These are phyloP conservation scores for Eucriotettix oculatus DNA, from an alignment of 2,888 invertebrate species.

Conservation along the genomic window DNA sequence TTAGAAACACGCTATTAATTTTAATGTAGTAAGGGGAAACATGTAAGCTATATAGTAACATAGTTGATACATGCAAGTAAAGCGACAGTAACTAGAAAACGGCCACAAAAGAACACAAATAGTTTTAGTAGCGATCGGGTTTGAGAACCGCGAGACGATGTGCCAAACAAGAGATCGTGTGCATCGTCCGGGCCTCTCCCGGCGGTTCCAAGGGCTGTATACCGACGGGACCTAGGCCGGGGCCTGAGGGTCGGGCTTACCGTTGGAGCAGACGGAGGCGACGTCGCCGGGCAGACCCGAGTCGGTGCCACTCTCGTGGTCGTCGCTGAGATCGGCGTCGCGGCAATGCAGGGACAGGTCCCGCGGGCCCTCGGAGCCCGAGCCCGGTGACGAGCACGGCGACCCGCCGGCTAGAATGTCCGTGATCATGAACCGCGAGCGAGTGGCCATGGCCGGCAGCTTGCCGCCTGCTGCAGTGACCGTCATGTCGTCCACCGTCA, in stretches of 20 bases:
- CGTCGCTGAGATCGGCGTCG: conserved; percentile 15
- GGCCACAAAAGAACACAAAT: too few species aligned
- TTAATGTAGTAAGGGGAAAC: too few species aligned
- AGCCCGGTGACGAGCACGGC: conserved; percentile 30
- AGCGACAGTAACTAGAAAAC: too few species aligned
- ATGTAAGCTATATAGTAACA: too few species aligned
- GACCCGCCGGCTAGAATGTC: conserved; percentile 56
- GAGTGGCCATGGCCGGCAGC: conserved; percentile 6
- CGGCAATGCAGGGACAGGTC: conserved; percentile 33
- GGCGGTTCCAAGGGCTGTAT: too few species aligned
- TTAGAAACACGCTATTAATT: too few species aligned
- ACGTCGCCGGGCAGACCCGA: conserved; percentile 35
- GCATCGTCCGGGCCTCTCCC: too few species aligned
- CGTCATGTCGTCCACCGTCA: conserved; percentile 16
- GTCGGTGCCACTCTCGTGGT: conserved; percentile 32
- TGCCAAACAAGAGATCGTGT: too few species aligned
- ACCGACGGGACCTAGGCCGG: too few species aligned
- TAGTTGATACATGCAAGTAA: too few species aligned
- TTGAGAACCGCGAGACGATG: too few species aligned
- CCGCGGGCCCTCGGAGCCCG: conserved; percentile 35
- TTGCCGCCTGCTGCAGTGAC: conserved; percentile 20
- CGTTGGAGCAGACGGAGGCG: conserved; percentile 35
- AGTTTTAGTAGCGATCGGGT: too few species aligned
- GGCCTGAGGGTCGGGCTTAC: conserved; percentile 21
- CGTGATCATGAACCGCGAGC: conserved; percentile 75